A percentile compares a stretch with the other conserved stretches of the same genome.
phyloP scores from a whole-genome alignment of 2,113 vertebrate genomes.

The Alligator sinensis region DNA sequence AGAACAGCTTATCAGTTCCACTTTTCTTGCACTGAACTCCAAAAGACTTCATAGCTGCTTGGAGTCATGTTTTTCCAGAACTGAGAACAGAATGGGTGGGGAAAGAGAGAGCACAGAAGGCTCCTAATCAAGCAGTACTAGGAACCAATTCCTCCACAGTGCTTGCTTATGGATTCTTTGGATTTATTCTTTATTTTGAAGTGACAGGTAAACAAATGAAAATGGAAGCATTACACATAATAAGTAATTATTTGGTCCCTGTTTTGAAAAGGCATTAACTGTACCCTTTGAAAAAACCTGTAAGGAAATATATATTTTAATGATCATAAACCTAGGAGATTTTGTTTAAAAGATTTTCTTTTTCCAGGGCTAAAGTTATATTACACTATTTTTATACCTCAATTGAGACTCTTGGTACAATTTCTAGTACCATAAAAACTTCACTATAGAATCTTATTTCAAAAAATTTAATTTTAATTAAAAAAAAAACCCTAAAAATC shows the following conservation, averaged over 20 bases:
- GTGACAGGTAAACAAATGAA: background rate
- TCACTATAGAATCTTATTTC: background rate
- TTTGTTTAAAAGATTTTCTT: background rate
- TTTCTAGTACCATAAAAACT: background rate
- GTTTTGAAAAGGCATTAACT: background rate
- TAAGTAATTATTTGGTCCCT: background rate
- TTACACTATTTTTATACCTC: background rate
- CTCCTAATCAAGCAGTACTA: background rate
- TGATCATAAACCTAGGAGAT: background rate
- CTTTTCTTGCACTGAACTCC: background rate
- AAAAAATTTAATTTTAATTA: background rate
- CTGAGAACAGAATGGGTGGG: background rate
- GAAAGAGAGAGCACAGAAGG: background rate
- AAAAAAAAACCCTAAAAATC: background rate
- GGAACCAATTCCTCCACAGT: background rate
- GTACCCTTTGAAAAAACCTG: background rate
- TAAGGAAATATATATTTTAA: background rate
- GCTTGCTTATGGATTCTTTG: background rate
- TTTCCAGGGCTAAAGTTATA: background rate
- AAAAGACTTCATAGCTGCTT: background rate
- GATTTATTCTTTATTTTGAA: background rate
- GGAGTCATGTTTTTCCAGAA: background rate
- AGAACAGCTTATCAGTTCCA: background rate
- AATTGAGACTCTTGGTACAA: background rate
- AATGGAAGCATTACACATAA: rapidly evolving